A percentile compares a stretch with the other conserved stretches of the same genome.
phyloP scores from a whole-genome alignment of 2,797 vertebrate species.

The Clamator glandarius region DNA sequence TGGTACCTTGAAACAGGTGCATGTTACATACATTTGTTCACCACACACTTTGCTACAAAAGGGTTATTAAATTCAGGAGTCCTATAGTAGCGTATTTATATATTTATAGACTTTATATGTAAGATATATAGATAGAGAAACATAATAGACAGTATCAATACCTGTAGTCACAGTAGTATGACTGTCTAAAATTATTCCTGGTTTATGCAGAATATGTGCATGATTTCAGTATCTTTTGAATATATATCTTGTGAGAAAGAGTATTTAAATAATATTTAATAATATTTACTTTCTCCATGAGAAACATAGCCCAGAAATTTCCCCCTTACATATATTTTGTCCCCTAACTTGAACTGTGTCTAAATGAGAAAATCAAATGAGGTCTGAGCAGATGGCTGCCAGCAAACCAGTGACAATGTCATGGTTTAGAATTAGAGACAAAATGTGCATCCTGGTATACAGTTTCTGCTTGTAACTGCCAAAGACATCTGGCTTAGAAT shows the following conservation, averaged over 20 bases:
- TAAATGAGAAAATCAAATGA: constrained; percentile 58
- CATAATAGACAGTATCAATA: not conserved
- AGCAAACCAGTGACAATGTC: constrained; percentile 61
- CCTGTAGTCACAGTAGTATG: not conserved
- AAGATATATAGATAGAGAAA: not conserved
- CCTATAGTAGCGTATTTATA: not conserved
- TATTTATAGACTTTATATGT: not conserved
- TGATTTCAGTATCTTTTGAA: not conserved
- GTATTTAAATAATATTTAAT: not conserved
- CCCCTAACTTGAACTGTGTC: constrained; percentile 39
- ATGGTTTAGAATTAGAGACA: constrained; percentile 68
- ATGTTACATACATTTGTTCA: not conserved
- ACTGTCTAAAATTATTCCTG: not conserved
- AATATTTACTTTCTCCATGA: not conserved
- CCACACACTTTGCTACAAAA: not conserved
- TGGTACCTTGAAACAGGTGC: not conserved
- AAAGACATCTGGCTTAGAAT: constrained; percentile 75
- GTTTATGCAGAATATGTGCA: not conserved
- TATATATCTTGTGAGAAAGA: not conserved
- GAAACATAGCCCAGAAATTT: constrained; percentile 22
- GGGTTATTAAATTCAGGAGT: not conserved
- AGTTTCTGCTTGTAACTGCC: constrained; percentile 69
- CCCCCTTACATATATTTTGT: not conserved
- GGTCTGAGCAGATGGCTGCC: constrained; percentile 74
- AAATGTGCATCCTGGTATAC: constrained; percentile 63